These are phyloP conservation scores for Cheumatopsyche charites DNA, from an alignment of 1,140 invertebrate genomes.

Conservation along the genomic window DNA sequence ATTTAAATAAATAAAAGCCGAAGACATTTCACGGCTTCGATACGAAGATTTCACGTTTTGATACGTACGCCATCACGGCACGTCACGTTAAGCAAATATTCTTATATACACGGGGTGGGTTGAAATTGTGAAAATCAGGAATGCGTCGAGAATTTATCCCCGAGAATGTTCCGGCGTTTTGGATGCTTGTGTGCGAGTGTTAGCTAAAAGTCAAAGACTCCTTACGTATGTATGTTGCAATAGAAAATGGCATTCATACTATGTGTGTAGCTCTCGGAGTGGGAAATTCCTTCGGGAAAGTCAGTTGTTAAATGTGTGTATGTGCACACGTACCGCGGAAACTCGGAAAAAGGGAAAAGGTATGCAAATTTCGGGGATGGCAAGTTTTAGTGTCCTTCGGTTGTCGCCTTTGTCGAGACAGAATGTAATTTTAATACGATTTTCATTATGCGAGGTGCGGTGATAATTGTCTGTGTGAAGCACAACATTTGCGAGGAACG, in stretches of 20 bases:
- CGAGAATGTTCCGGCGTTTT: slow-evolving; percentile 7
- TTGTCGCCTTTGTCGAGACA: too few relatives aligned
- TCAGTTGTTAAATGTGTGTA: slow-evolving; percentile 17
- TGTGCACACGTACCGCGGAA: not conserved
- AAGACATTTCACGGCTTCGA: not conserved
- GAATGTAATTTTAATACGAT: too few relatives aligned
- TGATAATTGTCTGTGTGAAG: too few relatives aligned
- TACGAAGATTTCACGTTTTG: slow-evolving; percentile 1
- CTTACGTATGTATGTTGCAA: slow-evolving; percentile 17
- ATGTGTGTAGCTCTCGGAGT: slow-evolving; percentile 19
- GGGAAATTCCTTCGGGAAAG: slow-evolving; percentile 30
- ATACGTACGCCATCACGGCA: slow-evolving; percentile 21
- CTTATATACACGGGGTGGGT: slow-evolving; percentile 17
- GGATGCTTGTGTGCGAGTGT: not conserved
- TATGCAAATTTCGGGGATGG: slow-evolving; percentile 20
- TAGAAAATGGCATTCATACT: slow-evolving; percentile 33
- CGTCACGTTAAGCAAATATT: slow-evolving; percentile 28
- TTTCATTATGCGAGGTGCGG: too few relatives aligned
- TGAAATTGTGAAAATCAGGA: slow-evolving; percentile 31
- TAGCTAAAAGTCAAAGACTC: slow-evolving; percentile 31
- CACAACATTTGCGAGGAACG: too few relatives aligned
- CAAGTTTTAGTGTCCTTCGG: too few relatives aligned
- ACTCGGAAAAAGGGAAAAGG: slow-evolving; percentile 12
- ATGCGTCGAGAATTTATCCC: slow-evolving; percentile 23
- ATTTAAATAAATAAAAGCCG: too few relatives aligned